These are phyloP conservation scores for Poecile montanus DNA, from an alignment of 2,797 vertebrate genomes.

Conservation along the genomic window DNA sequence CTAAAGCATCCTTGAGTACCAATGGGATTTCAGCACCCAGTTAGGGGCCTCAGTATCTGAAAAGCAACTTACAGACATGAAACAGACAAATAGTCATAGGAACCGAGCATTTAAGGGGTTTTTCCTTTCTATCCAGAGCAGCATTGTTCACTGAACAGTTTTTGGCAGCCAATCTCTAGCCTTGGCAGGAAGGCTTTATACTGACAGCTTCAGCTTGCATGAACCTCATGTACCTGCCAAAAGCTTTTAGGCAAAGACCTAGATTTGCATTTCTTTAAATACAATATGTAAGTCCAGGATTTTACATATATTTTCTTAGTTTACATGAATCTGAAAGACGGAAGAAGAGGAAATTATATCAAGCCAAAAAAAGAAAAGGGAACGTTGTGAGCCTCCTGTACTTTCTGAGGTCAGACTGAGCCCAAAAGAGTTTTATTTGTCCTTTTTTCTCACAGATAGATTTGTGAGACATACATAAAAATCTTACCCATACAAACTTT, in stretches of 20 bases:
- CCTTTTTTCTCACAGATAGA: background rate
- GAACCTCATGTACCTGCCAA: constrained; percentile 47
- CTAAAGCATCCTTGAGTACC: background rate
- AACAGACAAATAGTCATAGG: background rate
- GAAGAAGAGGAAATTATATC: background rate
- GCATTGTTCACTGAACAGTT: background rate
- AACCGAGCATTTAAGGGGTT: background rate
- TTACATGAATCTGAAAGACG: background rate
- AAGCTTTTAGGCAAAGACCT: constrained; percentile 40
- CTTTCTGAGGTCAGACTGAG: background rate
- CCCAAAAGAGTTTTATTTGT: background rate
- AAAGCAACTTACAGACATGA: background rate
- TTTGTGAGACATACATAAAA: background rate
- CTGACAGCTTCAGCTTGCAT: constrained; percentile 39
- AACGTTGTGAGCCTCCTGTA: background rate
- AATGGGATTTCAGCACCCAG: background rate
- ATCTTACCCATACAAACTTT: background rate
- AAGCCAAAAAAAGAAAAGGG: background rate
- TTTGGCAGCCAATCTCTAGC: background rate
- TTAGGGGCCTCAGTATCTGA: background rate
- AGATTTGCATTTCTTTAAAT: constrained; percentile 48
- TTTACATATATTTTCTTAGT: constrained; percentile 7
- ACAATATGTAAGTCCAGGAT: background rate
- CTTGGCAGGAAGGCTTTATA: constrained; percentile 13
- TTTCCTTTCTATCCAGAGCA: background rate